These are phyloP conservation scores for Notechis scutatus DNA, from an alignment of 2,113 vertebrate genomes.

Conservation along the genomic window DNA sequence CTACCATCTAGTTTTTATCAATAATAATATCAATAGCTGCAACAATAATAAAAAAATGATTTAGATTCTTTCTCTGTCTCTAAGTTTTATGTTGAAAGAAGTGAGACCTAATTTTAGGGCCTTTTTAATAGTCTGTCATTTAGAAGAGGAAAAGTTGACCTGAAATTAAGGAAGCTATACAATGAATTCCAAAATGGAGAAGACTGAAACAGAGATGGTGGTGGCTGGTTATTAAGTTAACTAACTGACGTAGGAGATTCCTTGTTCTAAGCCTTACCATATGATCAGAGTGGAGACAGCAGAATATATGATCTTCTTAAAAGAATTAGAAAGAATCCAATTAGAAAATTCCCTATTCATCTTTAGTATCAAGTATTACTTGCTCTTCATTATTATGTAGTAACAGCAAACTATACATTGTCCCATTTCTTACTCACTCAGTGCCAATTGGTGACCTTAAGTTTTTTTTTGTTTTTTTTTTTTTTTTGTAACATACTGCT, in stretches of 20 bases:
- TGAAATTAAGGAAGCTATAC: background rate
- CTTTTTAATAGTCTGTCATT: background rate
- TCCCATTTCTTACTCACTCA: background rate
- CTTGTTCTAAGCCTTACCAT: background rate
- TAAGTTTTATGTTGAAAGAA: background rate
- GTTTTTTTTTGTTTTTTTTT: accelerated
- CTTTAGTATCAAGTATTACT: background rate
- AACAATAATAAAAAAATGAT: background rate
- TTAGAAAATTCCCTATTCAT: background rate
- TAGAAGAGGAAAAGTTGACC: background rate
- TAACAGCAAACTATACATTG: background rate
- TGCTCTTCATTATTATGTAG: background rate
- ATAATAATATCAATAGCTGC: background rate
- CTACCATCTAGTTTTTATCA: background rate
- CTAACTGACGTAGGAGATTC: background rate
- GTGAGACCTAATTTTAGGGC: background rate
- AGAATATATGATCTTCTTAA: background rate
- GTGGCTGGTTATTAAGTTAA: background rate
- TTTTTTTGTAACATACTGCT: background rate
- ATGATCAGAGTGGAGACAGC: background rate
- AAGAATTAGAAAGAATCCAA: background rate
- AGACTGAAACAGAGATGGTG: background rate
- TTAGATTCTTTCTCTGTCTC: too few relatives aligned
- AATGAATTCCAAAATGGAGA: background rate
- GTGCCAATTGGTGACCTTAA: background rate